Evolutionary conservation across 2,113 vertebrate species (phyloP).

Genomic region (Bostrychus sinensis): DNA sequence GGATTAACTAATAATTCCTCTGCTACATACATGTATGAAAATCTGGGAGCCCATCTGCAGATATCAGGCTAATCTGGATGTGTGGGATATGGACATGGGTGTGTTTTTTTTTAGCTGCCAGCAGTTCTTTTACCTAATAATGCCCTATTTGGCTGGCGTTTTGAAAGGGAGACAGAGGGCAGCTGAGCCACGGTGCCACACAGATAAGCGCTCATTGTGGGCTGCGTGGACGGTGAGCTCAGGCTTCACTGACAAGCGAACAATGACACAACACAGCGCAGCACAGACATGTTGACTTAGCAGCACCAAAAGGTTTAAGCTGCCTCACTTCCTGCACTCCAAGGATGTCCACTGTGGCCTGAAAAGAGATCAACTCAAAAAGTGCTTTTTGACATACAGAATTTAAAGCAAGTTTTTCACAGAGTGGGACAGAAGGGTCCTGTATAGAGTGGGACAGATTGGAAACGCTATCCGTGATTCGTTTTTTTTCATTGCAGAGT

Average conservation of each 20-base stretch:
- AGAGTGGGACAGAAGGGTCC: conserved; percentile 21
- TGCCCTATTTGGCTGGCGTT: conserved; percentile 33
- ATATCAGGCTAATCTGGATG: conserved; percentile 60
- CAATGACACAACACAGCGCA: conserved; percentile 65
- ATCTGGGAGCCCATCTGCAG: conserved; percentile 42
- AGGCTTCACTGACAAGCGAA: conserved; percentile 72
- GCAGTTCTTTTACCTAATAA: conserved; percentile 60
- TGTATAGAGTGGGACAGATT: too few species aligned
- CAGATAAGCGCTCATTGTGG: conserved; percentile 68
- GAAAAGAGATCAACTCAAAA: conserved; percentile 48
- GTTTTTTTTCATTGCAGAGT: too few species aligned
- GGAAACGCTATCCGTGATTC: too few species aligned
- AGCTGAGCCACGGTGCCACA: conserved; percentile 44
- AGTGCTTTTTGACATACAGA: conserved; percentile 24
- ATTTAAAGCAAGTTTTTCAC: too few species aligned
- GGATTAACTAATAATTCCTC: conserved; percentile 58
- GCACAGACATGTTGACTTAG: conserved; percentile 75
- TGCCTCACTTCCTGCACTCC: conserved; percentile 72
- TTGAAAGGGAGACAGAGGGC: conserved; percentile 32
- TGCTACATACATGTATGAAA: conserved; percentile 30
- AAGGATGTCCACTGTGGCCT: conserved; percentile 53
- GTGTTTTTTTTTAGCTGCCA: conserved; percentile 49
- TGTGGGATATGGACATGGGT: conserved; percentile 34
- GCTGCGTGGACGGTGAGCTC: conserved; percentile 54
- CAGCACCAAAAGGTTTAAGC: conserved; percentile 70